Evolutionary conservation across 2,113 vertebrate genomes (phyloP), one percentile per base, ranked within the genome.

Genomic region (Atherinomorus stipes): DNA sequence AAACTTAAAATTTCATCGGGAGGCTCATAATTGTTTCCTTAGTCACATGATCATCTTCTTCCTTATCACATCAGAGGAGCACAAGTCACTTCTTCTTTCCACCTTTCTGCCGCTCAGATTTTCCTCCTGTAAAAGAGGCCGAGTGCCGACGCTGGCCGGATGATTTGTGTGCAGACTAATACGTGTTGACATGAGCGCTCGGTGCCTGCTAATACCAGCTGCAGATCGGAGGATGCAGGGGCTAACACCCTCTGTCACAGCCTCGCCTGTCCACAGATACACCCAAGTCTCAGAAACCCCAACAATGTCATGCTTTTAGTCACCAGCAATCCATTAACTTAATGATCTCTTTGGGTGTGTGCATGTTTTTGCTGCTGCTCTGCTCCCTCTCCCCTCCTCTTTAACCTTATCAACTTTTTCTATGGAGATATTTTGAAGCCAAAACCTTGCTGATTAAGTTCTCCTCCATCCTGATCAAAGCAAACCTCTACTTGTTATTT

Each of bases 381-480:
- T 42, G 2, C 78, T 53, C 78, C 74, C 65, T 0, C 37, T 47
- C 44, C 19, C 1, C 44, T n/a, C 64, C 21, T 28, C 56, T 45
- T 80, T 71, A 62, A 50, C 74, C 78, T 85, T 75, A 85, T 88
- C 82, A 76, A 71, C 81, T 64, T 74, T 54, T 69, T 37, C 52
- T 58, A 25, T 31, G 31, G 61, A 78, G 67, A 84, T 80, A 74
- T 83, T 79, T 71, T 64, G 40, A 71, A 73, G 77, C 84, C 87
- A 81, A 82, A 88, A 83, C 59, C 60, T 83, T 53, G 74, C 83
- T 93, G 87, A 92, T 90, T 90, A 90, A 84, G 84, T 74, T 84
- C 78, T 81, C 84, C 88, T 64, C 53, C 84, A 81, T 21, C 51
- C 71, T 90, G 89, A 92, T 93, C 91, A 93, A 93, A 91, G 90